Conservation (phyloP, 2,888 invertebrate species). For the Orchestes rusci region DNA sequence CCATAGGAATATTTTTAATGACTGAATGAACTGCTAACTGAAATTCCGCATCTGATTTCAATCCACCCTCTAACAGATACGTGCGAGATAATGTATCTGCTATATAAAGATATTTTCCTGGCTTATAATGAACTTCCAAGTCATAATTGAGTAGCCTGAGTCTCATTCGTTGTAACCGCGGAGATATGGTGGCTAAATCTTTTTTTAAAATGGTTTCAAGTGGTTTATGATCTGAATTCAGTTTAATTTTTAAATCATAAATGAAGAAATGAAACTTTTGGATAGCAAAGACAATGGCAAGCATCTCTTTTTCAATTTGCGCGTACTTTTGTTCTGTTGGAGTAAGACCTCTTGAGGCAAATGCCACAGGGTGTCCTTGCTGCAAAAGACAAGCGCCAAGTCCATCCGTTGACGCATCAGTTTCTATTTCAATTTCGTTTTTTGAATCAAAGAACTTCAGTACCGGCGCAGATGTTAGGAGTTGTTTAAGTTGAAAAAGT, state of each 20-base stretch:
- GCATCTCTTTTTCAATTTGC: slow-evolving; percentile 40
- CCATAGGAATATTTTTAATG: slow-evolving; percentile 24
- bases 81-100: slow-evolving; percentile 27
- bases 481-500: slow-evolving; percentile 24
- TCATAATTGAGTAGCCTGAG: slow-evolving; percentile 30
- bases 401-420: slow-evolving; percentile 30
- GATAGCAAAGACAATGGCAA: slow-evolving; percentile 31
- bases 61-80: slow-evolving; percentile 15
- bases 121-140: slow-evolving; percentile 27
- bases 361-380: slow-evolving; percentile 32
- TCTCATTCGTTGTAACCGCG: slow-evolving; percentile 32
- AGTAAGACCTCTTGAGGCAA: slow-evolving; percentile 33
- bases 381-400: slow-evolving; percentile 36
- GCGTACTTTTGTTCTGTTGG: slow-evolving; percentile 34
- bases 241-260: not conserved
- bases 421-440: slow-evolving; percentile 30
- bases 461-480: slow-evolving; percentile 28
- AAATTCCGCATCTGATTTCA: slow-evolving; percentile 14
- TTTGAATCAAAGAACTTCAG: slow-evolving; percentile 28
- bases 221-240: slow-evolving; percentile 32
- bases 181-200: slow-evolving; percentile 24
- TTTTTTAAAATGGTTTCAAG: slow-evolving; percentile 33
- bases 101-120: slow-evolving; percentile 29
- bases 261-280: slow-evolving; percentile 32
- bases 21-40: slow-evolving; percentile 22